Evolutionary conservation across 2,113 vertebrate genomes (phyloP).

Genomic region (Pangasianodon hypophthalmus): DNA sequence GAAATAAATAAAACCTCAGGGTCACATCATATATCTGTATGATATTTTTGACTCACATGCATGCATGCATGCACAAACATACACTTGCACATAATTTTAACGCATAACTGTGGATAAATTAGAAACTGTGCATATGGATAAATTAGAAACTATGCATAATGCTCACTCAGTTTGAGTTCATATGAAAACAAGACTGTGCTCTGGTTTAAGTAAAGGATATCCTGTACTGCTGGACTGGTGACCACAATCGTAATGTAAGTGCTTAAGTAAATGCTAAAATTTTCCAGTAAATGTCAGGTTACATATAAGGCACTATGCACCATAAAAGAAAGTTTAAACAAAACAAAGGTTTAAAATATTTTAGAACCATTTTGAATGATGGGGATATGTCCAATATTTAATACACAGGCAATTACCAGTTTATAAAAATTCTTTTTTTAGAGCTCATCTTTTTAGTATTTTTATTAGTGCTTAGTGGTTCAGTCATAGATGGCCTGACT

Average conservation of each 20-base stretch:
- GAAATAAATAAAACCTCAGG: slow-evolving; percentile 42
- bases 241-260: slow-evolving; percentile 65
- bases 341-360: not conserved
- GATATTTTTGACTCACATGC: not conserved
- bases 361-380: not conserved
- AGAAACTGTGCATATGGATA: not conserved
- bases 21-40: slow-evolving; percentile 38
- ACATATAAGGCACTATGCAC: not conserved
- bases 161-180: not conserved
- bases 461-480: not conserved
- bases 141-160: not conserved
- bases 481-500: not conserved
- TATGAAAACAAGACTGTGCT: not conserved
- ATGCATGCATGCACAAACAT: not conserved
- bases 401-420: not conserved
- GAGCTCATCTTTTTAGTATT: not conserved
- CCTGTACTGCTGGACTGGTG: slow-evolving; percentile 66
- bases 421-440: not conserved
- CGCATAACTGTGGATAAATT: not conserved
- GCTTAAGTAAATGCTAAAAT: slow-evolving; percentile 60
- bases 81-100: not conserved
- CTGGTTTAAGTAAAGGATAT: slow-evolving; percentile 56
- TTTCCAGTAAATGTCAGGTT: not conserved
- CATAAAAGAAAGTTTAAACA: not conserved
- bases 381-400: not conserved